Evolutionary conservation across 2,888 invertebrate genomes (phyloP).

Genomic region (Nebria salina): DNA sequence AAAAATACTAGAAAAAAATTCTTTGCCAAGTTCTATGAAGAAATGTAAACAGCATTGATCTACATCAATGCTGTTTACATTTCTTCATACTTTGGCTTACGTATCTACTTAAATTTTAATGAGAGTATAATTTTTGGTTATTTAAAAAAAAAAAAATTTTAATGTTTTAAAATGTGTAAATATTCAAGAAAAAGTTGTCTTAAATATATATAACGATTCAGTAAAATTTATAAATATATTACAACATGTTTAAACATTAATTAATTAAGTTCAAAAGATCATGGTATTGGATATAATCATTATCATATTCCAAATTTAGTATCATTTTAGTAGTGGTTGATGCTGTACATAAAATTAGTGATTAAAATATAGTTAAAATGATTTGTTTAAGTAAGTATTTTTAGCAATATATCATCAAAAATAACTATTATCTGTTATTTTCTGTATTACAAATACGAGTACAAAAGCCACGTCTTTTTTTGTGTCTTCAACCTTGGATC

Average conservation of each 20-base stretch:
- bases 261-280: neutral
- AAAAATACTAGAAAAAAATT: too few relatives aligned
- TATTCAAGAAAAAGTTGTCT: too few relatives aligned
- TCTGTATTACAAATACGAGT: neutral
- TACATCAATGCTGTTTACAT: too few relatives aligned
- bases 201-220: too few relatives aligned
- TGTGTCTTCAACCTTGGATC: neutral
- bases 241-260: neutral
- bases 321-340: slow-evolving; percentile 6
- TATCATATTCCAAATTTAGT: neutral
- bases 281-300: neutral
- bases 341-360: neutral
- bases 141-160: too few relatives aligned
- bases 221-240: neutral
- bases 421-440: neutral
- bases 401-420: neutral
- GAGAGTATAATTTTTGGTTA: too few relatives aligned
- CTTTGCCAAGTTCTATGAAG: too few relatives aligned
- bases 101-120: too few relatives aligned
- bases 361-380: slow-evolving; percentile 2
- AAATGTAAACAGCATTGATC: too few relatives aligned
- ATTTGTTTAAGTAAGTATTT: slow-evolving; percentile 10
- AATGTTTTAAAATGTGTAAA: too few relatives aligned
- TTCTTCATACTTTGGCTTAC: too few relatives aligned
- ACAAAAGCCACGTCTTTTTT: too few relatives aligned